Evolutionary conservation across 2,113 vertebrate species (phyloP), one percentile per base, ranked within the genome.

Genomic region (Phalacrocorax aristotelis): DNA sequence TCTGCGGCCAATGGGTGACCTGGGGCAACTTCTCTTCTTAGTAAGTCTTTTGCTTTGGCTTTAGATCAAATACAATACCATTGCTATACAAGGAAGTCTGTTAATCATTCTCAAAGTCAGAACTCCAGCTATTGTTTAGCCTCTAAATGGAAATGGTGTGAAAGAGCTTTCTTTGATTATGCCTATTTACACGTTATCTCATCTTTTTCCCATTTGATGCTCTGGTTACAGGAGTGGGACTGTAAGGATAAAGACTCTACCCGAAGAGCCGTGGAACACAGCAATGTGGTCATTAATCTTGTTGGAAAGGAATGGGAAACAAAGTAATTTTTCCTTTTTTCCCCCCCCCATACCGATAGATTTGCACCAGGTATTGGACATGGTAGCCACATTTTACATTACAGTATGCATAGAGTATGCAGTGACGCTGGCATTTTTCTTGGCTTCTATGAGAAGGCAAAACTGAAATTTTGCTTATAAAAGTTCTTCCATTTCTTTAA

Each of bases 231-330:
- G 99, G 99, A 99, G 64, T 99, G 99, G 99, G 97, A 99, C 72
- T 93, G 97, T 2, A 98, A 96, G 79, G 97, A 99, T 97, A 98
- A 98, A 97, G 98, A 99, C 65, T 99, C 99, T 44, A 99, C 98
- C 90, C 98, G 95, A 92, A 98, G 88, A 94, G 99, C 98, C 4
- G 74, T 99, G 80, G 97, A 99, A 62, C 95, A 99, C 97, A 99
- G 99, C 75, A 98, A 99, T 29, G 99, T 99, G 57, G 99, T 99
- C 97, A 99, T 99, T 97, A 99, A 99, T 79, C 98, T 99, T 40
- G 96, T 99, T 83, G 99, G 99, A 77, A 98, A 97, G 96, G 99
- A 99, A 42, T 99, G 99, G 99, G 99, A 99, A 98, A 99, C 99
- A 9, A 99, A 93, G 99, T 99, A 98, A 97, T 86, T 81, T 40